These are phyloP conservation scores for Bathynomus jamesi DNA, from an alignment of 1,140 invertebrate species.

Conservation along the genomic window DNA sequence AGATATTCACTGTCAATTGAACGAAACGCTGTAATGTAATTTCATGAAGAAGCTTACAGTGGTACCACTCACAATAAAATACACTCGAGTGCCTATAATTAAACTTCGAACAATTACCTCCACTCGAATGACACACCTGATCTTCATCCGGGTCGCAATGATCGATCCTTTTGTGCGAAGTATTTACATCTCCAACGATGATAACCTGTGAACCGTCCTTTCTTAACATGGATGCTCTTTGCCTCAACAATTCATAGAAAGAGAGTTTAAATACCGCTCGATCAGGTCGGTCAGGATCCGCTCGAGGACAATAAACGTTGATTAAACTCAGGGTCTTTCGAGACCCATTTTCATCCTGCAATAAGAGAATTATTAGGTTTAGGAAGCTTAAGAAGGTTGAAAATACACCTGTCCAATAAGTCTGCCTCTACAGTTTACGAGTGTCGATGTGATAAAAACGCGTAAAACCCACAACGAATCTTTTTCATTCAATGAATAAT, in stretches of 20 bases:
- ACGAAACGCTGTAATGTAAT: too few relatives aligned
- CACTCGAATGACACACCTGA: conserved; percentile 41
- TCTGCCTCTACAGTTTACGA: too few relatives aligned
- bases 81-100: too few relatives aligned
- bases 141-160: conserved; percentile 46
- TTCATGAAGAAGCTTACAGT: too few relatives aligned
- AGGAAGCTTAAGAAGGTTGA: not conserved
- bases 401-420: not conserved
- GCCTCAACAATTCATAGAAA: conserved; percentile 49
- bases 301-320: conserved; percentile 53
- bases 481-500: too few relatives aligned
- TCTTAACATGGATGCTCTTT: conserved; percentile 45
- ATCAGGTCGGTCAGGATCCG: conserved; percentile 46
- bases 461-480: too few relatives aligned
- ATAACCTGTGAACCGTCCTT: conserved; percentile 48
- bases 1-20: too few relatives aligned
- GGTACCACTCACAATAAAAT: too few relatives aligned
- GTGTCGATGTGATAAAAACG: too few relatives aligned
- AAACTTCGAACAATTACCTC: too few relatives aligned
- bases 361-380: not conserved
- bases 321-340: conserved; percentile 43
- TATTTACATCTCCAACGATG: conserved; percentile 53
- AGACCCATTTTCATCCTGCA: not conserved
- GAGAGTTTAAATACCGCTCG: conserved; percentile 47
- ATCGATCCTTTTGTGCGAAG: conserved; percentile 47